Conservation (phyloP, 2,113 vertebrate genomes). For the Tyto alba region DNA sequence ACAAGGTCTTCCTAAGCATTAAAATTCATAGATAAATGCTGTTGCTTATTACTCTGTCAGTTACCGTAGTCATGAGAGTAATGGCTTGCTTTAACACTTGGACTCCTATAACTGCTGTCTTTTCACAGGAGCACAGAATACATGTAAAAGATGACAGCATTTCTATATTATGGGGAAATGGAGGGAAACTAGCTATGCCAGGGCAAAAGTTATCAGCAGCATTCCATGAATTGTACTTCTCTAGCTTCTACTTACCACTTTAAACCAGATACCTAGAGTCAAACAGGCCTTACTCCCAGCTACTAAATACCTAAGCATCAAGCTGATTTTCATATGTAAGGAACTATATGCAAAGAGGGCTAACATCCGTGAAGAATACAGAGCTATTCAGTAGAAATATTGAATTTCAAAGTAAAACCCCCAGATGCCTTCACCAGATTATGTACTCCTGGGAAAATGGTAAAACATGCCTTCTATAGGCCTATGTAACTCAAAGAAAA, state of each 20-base stretch:
- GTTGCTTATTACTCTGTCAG: not conserved
- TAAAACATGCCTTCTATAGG: not conserved
- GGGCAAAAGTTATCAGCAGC: not conserved
- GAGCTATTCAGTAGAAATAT: not conserved
- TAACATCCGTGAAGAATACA: not conserved
- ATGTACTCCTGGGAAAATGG: not conserved
- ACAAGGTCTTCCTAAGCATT: not conserved
- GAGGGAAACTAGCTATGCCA: not conserved
- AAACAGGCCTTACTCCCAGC: not conserved
- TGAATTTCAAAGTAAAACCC: not conserved
- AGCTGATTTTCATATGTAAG: not conserved
- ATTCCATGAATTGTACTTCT: not conserved
- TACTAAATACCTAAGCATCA: not conserved
- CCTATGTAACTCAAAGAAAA: not conserved
- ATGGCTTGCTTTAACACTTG: not conserved
- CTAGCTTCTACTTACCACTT: not conserved
- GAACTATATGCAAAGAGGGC: not conserved
- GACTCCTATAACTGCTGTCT: not conserved
- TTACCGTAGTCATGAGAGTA: not conserved
- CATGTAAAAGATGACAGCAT: not conserved
- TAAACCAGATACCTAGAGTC: not conserved
- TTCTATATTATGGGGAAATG: not conserved
- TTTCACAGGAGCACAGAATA: not conserved
- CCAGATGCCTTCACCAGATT: not conserved
- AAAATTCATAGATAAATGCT: constrained; percentile 22